Percentiles rank a stretch among this genome's conserved stretches.
Evolutionary conservation across 1,140 invertebrate genomes (phyloP).

Genomic region (Dreissena polymorpha): DNA sequence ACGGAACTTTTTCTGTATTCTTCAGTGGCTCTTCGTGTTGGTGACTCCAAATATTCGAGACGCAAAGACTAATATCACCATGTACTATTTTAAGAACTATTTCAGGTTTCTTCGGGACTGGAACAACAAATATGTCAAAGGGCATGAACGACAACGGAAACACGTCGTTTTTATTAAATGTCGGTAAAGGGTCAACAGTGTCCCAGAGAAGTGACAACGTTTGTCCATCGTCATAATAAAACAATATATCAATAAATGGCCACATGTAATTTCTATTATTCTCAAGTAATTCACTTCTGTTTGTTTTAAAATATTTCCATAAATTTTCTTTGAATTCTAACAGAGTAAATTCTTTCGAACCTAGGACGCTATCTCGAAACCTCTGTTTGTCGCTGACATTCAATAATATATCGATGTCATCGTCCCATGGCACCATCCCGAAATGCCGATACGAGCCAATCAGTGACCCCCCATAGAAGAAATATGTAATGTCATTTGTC

Average conservation of each 20-base stretch:
- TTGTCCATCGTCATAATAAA: constrained; percentile 67
- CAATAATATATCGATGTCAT: constrained; percentile 67
- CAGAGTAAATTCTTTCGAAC: background rate
- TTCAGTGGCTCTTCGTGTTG: too few relatives aligned
- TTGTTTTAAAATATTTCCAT: background rate
- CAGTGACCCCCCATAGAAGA: constrained; percentile 63
- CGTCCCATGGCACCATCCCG: constrained; percentile 68
- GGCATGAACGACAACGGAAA: constrained; percentile 66
- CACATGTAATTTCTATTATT: constrained; percentile 38
- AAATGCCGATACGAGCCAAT: constrained; percentile 66
- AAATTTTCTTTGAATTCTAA: constrained; percentile 52
- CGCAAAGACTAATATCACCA: too few relatives aligned
- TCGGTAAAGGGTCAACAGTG: constrained; percentile 51
- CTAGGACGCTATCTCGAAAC: background rate
- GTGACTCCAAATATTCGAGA: too few relatives aligned
- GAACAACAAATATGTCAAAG: constrained; percentile 63
- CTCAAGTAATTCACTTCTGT: constrained; percentile 7
- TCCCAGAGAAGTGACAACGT: constrained; percentile 67
- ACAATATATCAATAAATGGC: constrained; percentile 75
- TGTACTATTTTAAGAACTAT: constrained; percentile 40
- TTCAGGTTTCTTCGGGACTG: constrained; percentile 66
- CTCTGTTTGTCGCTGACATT: constrained; percentile 45
- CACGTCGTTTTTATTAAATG: constrained; percentile 60
- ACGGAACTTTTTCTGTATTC: too few relatives aligned
- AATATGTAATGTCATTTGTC: constrained; percentile 48